Evolutionary conservation across 1,140 invertebrate species (phyloP).

Genomic region (Solenopsis fugax): DNA sequence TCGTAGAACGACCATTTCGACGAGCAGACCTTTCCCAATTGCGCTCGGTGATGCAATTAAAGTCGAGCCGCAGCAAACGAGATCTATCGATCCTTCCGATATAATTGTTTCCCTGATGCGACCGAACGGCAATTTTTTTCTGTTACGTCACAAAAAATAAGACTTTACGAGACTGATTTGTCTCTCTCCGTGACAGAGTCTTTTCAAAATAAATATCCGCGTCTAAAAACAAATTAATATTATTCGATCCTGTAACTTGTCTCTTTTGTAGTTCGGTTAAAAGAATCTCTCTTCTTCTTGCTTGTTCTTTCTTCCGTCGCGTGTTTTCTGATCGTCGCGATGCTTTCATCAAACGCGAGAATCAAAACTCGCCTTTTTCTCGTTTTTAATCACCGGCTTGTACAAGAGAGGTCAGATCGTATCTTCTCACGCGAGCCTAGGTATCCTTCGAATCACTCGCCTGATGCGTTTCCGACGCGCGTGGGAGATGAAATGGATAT

Average conservation of each 20-base stretch:
- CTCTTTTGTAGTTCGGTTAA: neutral
- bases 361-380: constrained; percentile 17
- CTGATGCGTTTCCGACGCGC: neutral
- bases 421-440: neutral
- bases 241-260: no score
- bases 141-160: constrained; percentile 28
- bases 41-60: constrained; percentile 73
- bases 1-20: constrained; percentile 58
- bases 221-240: neutral
- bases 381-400: constrained; percentile 47
- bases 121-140: constrained; percentile 53
- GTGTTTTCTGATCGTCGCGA: neutral
- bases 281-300: neutral
- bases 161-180: neutral
- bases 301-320: neutral
- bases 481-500: constrained; percentile 52
- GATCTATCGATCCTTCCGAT: constrained; percentile 72
- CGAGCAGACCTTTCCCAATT: constrained; percentile 24
- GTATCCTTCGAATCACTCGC: constrained; percentile 31
- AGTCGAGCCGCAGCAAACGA: constrained; percentile 72
- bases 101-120: constrained; percentile 74
- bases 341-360: constrained; percentile 24
- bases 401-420: constrained; percentile 1
- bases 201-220: neutral
- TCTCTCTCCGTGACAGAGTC: neutral